Evolutionary conservation across 2,888 invertebrate species (phyloP), one percentile per base, ranked within the genome.

Genomic region (Anticlea derivata): DNA sequence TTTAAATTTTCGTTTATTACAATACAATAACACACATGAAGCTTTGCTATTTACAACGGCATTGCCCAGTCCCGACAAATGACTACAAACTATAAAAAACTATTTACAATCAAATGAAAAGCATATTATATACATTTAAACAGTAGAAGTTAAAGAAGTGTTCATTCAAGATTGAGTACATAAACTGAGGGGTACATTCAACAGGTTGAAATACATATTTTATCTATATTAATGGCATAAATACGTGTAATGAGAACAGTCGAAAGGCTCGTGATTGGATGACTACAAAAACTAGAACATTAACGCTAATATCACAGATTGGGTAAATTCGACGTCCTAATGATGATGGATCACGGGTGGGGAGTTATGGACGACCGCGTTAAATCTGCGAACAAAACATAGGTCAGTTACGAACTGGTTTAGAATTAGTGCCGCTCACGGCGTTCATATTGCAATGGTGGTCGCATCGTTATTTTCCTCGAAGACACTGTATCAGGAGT

Each of bases 331-430:
- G 58, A 66, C 62, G 65, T 57, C 63, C 61, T 87, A 90, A 85
- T 90, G 89, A 68, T 89, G 87, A 76, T 87, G 86, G 76, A 86
- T 85, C 61, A 87, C 86, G 46, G 89, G 89, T 47, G 89, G 87
- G 24, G 88, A 73, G 80, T 91, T 89, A 80, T 88, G 89, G 40
- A 90, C 90, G 60, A 90, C 75, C 35, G 91, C 91, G 80, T 91
- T 89, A 83, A 91, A 91, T 68, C 91, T 91, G 86, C 66, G 57
- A 67, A 66, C 56, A 75, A 73, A 74, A 73, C 53, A 56, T 50
- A 60, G 54, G 54, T 52, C 34, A 55, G 17, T 45, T 40, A 44
- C 23, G 4, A 30, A 39, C 34, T 23, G 30, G 48, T 38, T 34
- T 26, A 35, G 26, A 45, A 44, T 40, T 50, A 50, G 29, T 31